phyloP scores from a whole-genome alignment of 2,113 vertebrate species.

The Hiodon tergisus region DNA sequence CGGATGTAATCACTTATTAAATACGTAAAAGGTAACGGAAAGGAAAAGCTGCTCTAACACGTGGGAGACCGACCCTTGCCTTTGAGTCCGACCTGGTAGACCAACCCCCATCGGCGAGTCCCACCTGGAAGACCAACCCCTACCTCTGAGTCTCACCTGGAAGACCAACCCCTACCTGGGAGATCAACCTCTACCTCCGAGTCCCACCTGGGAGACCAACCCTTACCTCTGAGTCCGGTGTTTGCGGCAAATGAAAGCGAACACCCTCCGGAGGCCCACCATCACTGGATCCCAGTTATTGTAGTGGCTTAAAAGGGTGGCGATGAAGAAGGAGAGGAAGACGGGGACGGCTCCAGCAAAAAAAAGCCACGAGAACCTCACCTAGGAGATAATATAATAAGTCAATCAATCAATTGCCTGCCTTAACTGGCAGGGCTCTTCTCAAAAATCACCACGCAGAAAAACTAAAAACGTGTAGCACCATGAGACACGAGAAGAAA shows the following conservation, averaged over 20 bases:
- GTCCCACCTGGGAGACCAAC: not conserved
- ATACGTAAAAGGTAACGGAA: too few relatives aligned
- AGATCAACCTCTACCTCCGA: not conserved
- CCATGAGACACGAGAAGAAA: too few relatives aligned
- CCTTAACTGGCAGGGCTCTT: not conserved
- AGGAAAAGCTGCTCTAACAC: too few relatives aligned
- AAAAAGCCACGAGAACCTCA: conserved; percentile 92
- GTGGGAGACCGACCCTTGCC: not conserved
- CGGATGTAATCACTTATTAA: too few relatives aligned
- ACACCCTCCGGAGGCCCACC: conserved; percentile 84
- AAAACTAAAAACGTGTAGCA: too few relatives aligned
- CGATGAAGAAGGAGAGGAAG: conserved; percentile 91
- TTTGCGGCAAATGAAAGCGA: conserved; percentile 85
- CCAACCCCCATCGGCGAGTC: too few relatives aligned
- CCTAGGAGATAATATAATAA: conserved; percentile 53
- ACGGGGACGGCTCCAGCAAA: conserved; percentile 88
- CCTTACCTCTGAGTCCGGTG: conserved; percentile 83
- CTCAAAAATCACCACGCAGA: too few relatives aligned
- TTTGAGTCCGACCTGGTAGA: not conserved
- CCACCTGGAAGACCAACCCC: not conserved
- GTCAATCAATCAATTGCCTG: not conserved
- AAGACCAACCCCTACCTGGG: not conserved
- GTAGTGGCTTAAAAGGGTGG: conserved; percentile 84
- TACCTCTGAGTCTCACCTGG: not conserved
- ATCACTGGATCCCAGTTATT: conserved; percentile 98